Conservation (phyloP, 2,797 vertebrate species). For the Protonibea diacanthus region DNA sequence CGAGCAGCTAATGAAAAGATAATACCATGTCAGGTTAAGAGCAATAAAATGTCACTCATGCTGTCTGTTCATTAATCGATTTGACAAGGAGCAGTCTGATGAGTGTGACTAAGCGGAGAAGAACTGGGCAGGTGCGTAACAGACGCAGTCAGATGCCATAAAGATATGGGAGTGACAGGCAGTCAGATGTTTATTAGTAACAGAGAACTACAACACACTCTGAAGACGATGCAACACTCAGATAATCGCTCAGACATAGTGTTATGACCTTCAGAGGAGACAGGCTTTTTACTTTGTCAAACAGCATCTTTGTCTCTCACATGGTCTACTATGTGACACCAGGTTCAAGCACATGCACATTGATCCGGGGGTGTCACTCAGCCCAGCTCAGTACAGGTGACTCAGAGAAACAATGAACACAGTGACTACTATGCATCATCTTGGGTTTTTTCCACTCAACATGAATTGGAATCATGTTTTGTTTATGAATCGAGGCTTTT, state of each 20-base stretch:
- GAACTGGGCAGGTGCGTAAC: constrained; percentile 20
- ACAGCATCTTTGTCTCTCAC: constrained; percentile 43
- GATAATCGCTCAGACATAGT: constrained; percentile 54
- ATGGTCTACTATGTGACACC: constrained; percentile 47
- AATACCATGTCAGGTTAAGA: neutral
- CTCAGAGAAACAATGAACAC: neutral
- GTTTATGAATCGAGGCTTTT: neutral
- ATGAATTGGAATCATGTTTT: neutral
- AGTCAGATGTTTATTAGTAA: constrained; percentile 20
- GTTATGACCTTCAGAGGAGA: constrained; percentile 7
- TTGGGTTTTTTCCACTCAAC: neutral
- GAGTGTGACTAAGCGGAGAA: constrained; percentile 38
- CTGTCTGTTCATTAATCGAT: neutral
- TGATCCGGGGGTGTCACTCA: neutral
- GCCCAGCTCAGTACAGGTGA: constrained; percentile 21
- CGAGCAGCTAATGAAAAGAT: neutral
- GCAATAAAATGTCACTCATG: constrained; percentile 4
- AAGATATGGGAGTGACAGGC: constrained; percentile 65
- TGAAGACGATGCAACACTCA: constrained; percentile 27
- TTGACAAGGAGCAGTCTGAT: neutral
- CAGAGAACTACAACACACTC: constrained; percentile 28
- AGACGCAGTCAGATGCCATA: constrained; percentile 48
- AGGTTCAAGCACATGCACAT: constrained; percentile 3
- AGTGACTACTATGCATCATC: neutral
- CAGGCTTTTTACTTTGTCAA: constrained; percentile 30